A percentile compares a stretch with the other conserved stretches of the same genome.
These are phyloP conservation scores for Halcyon smyrnensis DNA, from an alignment of 2,797 vertebrate genomes.

Conservation along the genomic window DNA sequence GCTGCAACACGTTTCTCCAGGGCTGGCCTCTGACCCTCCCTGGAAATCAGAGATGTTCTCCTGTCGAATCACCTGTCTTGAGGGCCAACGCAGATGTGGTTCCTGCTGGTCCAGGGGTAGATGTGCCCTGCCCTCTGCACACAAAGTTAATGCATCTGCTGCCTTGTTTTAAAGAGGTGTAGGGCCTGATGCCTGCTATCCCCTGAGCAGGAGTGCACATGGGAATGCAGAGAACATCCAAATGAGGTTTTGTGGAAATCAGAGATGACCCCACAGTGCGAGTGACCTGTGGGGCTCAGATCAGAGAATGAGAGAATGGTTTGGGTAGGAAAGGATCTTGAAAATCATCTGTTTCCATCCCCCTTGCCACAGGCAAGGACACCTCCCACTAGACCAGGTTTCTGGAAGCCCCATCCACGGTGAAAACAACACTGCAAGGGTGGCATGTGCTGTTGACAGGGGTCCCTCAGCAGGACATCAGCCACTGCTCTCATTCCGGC, in stretches of 20 bases:
- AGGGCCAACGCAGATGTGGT: rapidly evolving
- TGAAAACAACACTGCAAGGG: background rate
- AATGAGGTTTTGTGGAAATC: background rate
- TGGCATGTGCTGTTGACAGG: rapidly evolving
- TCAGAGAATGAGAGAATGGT: background rate
- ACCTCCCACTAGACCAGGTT: background rate
- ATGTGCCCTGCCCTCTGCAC: background rate
- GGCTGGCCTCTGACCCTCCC: background rate
- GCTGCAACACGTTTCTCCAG: rapidly evolving
- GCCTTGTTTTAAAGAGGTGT: background rate
- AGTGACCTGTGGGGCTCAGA: rapidly evolving
- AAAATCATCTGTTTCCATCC: background rate
- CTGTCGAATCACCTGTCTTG: background rate
- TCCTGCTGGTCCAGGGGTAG: background rate
- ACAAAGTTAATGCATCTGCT: background rate
- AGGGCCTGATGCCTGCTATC: background rate
- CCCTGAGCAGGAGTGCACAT: background rate
- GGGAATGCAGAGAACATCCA: background rate
- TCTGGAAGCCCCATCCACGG: background rate
- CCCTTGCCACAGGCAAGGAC: background rate
- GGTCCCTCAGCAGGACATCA: background rate
- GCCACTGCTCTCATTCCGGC: rapidly evolving
- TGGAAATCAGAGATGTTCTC: background rate
- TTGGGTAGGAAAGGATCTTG: background rate
- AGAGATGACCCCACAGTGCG: rapidly evolving